These are phyloP conservation scores for Trichacis sp. DNA, from an alignment of 2,888 invertebrate species.

Conservation along the genomic window DNA sequence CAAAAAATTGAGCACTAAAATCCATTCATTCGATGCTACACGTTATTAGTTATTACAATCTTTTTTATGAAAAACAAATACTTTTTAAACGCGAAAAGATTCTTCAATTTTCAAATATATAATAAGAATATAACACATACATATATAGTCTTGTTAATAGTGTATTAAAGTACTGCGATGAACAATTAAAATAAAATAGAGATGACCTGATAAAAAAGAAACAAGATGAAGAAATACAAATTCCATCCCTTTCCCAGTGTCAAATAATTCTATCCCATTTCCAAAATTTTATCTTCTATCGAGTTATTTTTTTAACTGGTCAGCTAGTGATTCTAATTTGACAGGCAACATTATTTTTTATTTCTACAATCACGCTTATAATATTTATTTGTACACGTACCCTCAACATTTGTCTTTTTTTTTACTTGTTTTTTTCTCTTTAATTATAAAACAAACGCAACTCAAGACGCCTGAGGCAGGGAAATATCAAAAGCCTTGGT, in stretches of 20 bases:
- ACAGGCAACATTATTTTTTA: conserved; percentile 46
- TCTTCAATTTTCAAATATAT: conserved; percentile 2
- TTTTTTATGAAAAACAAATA: not conserved
- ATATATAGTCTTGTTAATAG: conserved; percentile 4
- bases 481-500: conserved; percentile 48
- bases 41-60: not conserved
- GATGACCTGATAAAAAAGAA: not conserved
- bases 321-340: conserved; percentile 22
- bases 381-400: conserved; percentile 54
- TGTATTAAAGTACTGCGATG: not conserved
- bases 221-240: not conserved
- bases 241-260: not conserved
- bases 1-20: conserved; percentile 5
- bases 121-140: not conserved
- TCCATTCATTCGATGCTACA: not conserved
- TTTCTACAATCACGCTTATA: conserved; percentile 38
- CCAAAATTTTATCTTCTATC: not conserved
- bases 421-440: not conserved
- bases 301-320: not conserved
- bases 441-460: conserved; percentile 50
- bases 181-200: conserved; percentile 2
- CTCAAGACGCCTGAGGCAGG: conserved; percentile 18
- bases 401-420: conserved; percentile 35
- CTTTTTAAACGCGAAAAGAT: no score
- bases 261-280: not conserved